Evolutionary conservation across 2,888 invertebrate genomes (phyloP).

Genomic region (Platerodrilus igneus): DNA sequence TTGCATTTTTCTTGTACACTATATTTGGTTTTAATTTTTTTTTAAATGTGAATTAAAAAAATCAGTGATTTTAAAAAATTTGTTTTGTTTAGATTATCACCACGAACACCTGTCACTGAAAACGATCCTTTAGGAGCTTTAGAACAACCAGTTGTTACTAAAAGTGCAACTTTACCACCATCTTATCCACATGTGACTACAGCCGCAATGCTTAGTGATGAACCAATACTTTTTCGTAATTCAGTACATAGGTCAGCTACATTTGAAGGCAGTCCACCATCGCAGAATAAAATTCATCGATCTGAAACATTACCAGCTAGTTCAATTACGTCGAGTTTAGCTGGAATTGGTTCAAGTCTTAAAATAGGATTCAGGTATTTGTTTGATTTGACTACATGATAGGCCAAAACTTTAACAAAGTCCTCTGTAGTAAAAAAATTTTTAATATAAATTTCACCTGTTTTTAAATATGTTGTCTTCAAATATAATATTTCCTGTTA

Average conservation of each 20-base stretch:
- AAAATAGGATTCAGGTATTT: conserved; percentile 82
- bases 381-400: too few relatives aligned
- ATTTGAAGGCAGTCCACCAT: conserved; percentile 51
- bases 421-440: too few relatives aligned
- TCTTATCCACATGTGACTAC: conserved; percentile 38
- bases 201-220: conserved; percentile 54
- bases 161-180: conserved; percentile 33
- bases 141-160: conserved; percentile 39
- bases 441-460: too few relatives aligned
- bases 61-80: conserved; percentile 1
- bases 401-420: too few relatives aligned
- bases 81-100: conserved; percentile 59
- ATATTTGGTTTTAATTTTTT: conserved; percentile 5
- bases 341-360: conserved; percentile 74
- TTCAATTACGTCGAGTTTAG: conserved; percentile 70
- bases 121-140: conserved; percentile 90
- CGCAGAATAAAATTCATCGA: conserved; percentile 57
- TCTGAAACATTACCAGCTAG: conserved; percentile 72
- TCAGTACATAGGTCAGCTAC: conserved; percentile 52
- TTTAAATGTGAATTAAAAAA: conserved; percentile 1
- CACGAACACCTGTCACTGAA: conserved; percentile 80
- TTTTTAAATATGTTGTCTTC: too few relatives aligned
- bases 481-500: too few relatives aligned
- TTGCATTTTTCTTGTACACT: neutral
- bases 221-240: conserved; percentile 61